Conservation (phyloP, 2,113 vertebrate species). For the Macheiramphus alcinus region DNA sequence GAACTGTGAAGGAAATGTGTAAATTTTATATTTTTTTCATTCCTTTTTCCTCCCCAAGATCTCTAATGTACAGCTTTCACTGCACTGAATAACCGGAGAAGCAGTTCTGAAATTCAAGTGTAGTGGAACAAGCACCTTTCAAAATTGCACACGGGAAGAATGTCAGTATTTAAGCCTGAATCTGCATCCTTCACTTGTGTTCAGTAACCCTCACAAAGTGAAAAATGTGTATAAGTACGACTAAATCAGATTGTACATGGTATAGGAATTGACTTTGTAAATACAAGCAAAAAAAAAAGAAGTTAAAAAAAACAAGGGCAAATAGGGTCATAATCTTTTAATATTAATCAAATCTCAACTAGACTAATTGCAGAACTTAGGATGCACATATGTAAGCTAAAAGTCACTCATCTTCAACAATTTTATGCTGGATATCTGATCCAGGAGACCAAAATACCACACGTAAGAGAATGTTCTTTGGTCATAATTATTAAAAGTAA, state of each 20-base stretch:
- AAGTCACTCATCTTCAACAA: background rate
- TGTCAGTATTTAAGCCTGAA: background rate
- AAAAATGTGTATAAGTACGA: background rate
- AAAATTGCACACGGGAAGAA: background rate
- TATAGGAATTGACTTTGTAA: background rate
- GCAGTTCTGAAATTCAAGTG: background rate
- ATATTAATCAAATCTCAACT: background rate
- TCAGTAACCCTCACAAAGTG: background rate
- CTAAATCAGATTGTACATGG: background rate
- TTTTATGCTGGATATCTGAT: background rate
- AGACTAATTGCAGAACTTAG: background rate
- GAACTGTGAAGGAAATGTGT: background rate
- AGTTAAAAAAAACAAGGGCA: background rate
- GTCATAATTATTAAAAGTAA: background rate
- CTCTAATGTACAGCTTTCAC: background rate
- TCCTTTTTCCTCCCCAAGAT: background rate
- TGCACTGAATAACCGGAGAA: background rate
- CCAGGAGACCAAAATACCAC: background rate
- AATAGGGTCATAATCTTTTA: background rate
- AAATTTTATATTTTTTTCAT: background rate
- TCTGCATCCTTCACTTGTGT: background rate
- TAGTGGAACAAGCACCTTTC: background rate
- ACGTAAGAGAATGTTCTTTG: background rate
- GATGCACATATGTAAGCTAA: background rate
- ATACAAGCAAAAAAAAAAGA: background rate